A percentile compares a stretch with the other conserved stretches of the same genome.
These are phyloP conservation scores for Sylvia atricapilla DNA, from an alignment of 2,113 vertebrate genomes.

Conservation along the genomic window DNA sequence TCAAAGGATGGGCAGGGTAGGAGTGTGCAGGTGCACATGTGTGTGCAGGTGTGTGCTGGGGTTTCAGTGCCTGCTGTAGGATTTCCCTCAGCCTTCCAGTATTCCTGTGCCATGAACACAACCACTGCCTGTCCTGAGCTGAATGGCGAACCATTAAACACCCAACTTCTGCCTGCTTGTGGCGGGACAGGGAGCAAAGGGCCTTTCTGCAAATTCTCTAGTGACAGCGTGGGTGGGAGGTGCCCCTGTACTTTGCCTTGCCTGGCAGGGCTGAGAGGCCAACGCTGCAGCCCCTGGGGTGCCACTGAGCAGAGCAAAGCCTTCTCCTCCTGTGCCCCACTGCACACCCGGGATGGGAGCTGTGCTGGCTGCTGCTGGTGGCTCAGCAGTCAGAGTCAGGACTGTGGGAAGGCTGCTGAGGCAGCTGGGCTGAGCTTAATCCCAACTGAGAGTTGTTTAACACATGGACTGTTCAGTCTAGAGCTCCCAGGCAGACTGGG, in stretches of 20 bases:
- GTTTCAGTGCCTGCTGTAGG: fast-evolving
- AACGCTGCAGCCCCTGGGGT: not conserved
- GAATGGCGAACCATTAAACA: not conserved
- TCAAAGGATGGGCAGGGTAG: fast-evolving
- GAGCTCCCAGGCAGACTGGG: fast-evolving
- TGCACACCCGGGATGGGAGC: fast-evolving
- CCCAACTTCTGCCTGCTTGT: not conserved
- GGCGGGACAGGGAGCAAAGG: not conserved
- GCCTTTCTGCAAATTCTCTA: not conserved
- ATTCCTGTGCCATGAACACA: not conserved
- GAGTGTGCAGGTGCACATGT: fast-evolving
- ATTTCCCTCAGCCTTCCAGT: not conserved
- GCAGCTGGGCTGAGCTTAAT: fast-evolving
- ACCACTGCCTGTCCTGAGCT: too few species aligned
- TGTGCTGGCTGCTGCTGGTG: fast-evolving
- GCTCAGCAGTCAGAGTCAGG: not conserved
- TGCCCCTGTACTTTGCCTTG: not conserved
- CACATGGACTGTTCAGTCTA: fast-evolving
- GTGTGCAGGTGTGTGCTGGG: fast-evolving
- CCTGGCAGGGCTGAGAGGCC: not conserved
- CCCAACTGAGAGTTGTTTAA: too few species aligned
- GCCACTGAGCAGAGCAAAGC: not conserved
- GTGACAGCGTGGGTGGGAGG: not conserved
- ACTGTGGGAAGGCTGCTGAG: fast-evolving
- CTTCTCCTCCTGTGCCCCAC: not conserved